Evolutionary conservation across 2,888 invertebrate genomes (phyloP), one percentile per base, ranked within the genome.

Genomic region (Choristoneura rosaceana): DNA sequence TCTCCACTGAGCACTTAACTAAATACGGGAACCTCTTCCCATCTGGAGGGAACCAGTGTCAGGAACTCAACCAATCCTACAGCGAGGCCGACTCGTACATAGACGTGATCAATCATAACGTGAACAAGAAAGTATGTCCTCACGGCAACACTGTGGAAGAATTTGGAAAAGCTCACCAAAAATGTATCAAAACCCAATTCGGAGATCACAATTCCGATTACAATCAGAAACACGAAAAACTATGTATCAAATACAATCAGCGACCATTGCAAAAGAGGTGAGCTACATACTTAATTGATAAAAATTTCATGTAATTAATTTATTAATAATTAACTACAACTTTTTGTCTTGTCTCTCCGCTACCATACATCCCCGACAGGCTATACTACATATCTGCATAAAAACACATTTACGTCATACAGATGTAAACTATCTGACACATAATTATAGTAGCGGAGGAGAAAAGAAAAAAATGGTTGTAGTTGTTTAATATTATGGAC

Each of bases 221-320:
- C 71, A 88, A 83, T 69, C 90, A 92, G 75, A 94, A 94, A 70
- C 95, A 95, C 73, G 95, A 95, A 76, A 87, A 92, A 69, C 89
- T 92, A 83, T 95, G 95, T 77, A 90, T 95, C 67, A 91, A 94
- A 75, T 95, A 92, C 75, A 95, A 95, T 76, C 94, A 94, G 75
- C 87, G 94, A 68, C 91, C 94, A 1, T 79, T 91, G 76, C 90
- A 92, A 74, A 94, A 94, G 77, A 92, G 93, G 93, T 94, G 82
- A 85, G 81, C 52, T 25, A 25, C 25, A 25, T 25, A 25, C 25
- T 2, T 9, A 7, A 12, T 25, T 45, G 15, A 10, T 15, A 14
- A 8, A 2, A 47, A 47, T 47, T 17, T 14, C 9, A 5, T 47
- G 0, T 0, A 41, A n/a, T 55, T 71, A 4, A 38, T 10, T 34